phyloP scores from a whole-genome alignment of 2,797 vertebrate species.

The Nannoperca australis region DNA sequence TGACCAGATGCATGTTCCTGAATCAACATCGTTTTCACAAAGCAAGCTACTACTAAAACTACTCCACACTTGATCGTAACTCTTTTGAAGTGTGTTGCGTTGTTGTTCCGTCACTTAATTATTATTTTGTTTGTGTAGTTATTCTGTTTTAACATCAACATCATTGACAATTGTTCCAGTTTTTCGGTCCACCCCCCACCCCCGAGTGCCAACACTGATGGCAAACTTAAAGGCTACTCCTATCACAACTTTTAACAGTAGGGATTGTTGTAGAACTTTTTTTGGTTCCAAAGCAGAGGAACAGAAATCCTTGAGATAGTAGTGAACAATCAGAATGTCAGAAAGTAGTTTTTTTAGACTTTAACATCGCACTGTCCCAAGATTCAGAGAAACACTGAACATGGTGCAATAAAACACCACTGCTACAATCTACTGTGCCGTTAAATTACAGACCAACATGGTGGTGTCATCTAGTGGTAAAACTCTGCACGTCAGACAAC shows the following conservation, averaged over 20 bases:
- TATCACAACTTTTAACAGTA: not conserved
- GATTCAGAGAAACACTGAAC: not conserved
- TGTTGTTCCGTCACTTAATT: too few species aligned
- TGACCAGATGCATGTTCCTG: not conserved
- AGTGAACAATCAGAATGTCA: not conserved
- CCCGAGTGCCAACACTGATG: not conserved
- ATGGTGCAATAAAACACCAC: not conserved
- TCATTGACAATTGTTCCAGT: not conserved
- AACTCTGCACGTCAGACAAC: conserved; percentile 12
- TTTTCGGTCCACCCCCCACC: not conserved
- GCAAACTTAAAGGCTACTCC: not conserved
- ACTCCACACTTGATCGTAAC: too few species aligned
- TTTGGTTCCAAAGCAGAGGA: too few species aligned
- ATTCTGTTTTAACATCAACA: too few species aligned
- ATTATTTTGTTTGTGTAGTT: too few species aligned
- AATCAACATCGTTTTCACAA: not conserved
- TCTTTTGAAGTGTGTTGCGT: too few species aligned
- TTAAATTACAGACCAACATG: not conserved
- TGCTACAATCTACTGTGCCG: not conserved
- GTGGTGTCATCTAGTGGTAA: conserved; percentile 72
- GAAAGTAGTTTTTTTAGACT: not conserved
- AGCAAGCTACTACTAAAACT: not conserved
- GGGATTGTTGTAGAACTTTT: not conserved
- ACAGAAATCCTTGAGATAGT: too few species aligned
- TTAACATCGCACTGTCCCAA: not conserved